Evolutionary conservation across 2,113 vertebrate genomes (phyloP).

Genomic region (Euleptes europaea): DNA sequence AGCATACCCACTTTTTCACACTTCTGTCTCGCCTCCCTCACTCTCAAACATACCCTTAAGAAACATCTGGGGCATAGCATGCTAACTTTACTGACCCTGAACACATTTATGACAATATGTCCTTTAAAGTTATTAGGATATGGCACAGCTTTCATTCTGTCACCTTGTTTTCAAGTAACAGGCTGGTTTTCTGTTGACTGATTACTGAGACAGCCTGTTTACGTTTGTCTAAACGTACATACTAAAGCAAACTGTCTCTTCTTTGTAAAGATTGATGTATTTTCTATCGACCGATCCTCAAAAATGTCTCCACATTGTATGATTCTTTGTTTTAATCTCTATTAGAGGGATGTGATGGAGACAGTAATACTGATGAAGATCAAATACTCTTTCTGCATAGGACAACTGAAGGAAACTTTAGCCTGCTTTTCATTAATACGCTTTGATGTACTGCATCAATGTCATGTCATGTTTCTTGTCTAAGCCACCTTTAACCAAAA

Average conservation of each 20-base stretch:
- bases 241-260: conserved; percentile 12
- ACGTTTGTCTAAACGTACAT: conserved; percentile 21
- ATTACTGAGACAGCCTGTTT: conserved; percentile 14
- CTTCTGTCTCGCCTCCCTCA: background rate
- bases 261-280: conserved; percentile 20
- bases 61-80: background rate
- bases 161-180: background rate
- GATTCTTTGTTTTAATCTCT: conserved; percentile 27
- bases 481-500: background rate
- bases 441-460: background rate
- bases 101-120: background rate
- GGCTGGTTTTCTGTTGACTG: background rate
- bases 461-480: conserved; percentile 40
- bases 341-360: conserved; percentile 29
- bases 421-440: conserved; percentile 22
- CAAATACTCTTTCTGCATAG: conserved; percentile 28
- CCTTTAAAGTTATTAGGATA: background rate
- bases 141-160: background rate
- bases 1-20: background rate
- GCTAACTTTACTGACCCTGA: too few relatives aligned
- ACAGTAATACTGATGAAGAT: conserved; percentile 23
- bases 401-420: conserved; percentile 25
- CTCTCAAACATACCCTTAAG: background rate
- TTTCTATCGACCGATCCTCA: conserved; percentile 19
- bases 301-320: conserved; percentile 11